Evolutionary conservation across 2,888 invertebrate genomes (phyloP), one percentile per base, ranked within the genome.

Genomic region (Zeuzera pyrina): DNA sequence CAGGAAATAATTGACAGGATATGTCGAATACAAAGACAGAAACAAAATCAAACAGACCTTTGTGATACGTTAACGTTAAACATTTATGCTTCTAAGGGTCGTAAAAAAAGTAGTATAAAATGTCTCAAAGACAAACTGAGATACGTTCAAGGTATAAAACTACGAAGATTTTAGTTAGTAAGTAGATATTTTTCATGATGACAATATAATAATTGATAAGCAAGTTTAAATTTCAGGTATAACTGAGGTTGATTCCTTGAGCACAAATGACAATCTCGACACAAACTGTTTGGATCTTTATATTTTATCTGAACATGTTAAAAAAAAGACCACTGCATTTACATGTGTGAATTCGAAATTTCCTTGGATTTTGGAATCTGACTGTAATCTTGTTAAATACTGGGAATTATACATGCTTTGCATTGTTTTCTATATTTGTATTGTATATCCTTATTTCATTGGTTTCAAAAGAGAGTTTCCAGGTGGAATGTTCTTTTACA

Each of bases 391-490:
- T 2, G 72, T 78, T 3, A 71, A 67, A 50, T 71, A 71, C 36
- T 86, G 86, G 86, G 74, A 84, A 41, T 35, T 69, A 12, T 69
- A 70, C 29, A 81, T 85, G 61, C 57, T 84, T 2, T 33, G 54
- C 3, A 49, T 79, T 12, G 76, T 84, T 14, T 54, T 73, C 12
- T 72, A 72, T 29, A 61, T 85, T 14, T 77, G 77, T 39, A 37
- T 84, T 8, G 42, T 70, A 1, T 86, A 83, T 48, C 86, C 86
- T 1, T 86, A 84, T 46, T 81, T 65, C 31, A 81, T 84, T 22
- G 77, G 83, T 10, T 76, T 78, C 35, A 46, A 57, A 35, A 65
- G 79, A 43, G 29, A 31, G 1, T 84, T 85, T 49, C 73, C 84
- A 0, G 44, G 43, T 2, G 77, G 72, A 35, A n/a, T 64, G 25